Evolutionary conservation across 2,888 invertebrate genomes (phyloP), one percentile per base, ranked within the genome.

Genomic region (Peribatodes rhomboidaria): DNA sequence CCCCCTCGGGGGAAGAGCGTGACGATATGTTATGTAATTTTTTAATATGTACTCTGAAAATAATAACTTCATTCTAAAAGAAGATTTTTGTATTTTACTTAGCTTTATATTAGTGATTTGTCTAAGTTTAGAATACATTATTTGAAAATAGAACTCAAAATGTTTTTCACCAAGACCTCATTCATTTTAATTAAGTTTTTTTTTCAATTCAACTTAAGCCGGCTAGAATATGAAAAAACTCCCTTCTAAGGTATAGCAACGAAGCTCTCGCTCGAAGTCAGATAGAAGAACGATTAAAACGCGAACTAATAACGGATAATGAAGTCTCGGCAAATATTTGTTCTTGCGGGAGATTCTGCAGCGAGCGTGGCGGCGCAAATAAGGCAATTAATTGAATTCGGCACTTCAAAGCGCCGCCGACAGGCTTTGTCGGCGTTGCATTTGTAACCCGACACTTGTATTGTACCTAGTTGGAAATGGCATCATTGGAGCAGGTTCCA

Each of bases 351-450:
- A 85, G 87, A 89, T 89, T 87, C 84, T 84, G 78, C 87, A 82
- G 84, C 83, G 84, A 84, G 81, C 83, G 84, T 81, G 80, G 85
- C 77, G 78, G 82, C 81, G 88, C 90, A 90, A 92, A 92, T 90
- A 91, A 84, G 89, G 88, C 91, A 89, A 92, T 92, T 93, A 92
- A 93, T 93, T 92, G 90, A 92, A 91, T 92, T 92, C 91, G 92
- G 92, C 89, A 84, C 82, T 81, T 90, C 89, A 93, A 92, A 91
- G 86, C 78, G 75, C 85, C 88, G 90, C 87, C 85, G 76, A 79
- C 77, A 82, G 82, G 86, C 89, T 90, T 91, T 91, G 91, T 89
- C 91, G 90, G 90, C 88, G 82, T 71, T 81, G 79, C 77, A 68
- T 61, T 67, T 75, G 89, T 83, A 90, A 92, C 82, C 80, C 82